Base-by-base conservation (phyloP, 2,113 vertebrate species). In the Panthera leo region DNA sequence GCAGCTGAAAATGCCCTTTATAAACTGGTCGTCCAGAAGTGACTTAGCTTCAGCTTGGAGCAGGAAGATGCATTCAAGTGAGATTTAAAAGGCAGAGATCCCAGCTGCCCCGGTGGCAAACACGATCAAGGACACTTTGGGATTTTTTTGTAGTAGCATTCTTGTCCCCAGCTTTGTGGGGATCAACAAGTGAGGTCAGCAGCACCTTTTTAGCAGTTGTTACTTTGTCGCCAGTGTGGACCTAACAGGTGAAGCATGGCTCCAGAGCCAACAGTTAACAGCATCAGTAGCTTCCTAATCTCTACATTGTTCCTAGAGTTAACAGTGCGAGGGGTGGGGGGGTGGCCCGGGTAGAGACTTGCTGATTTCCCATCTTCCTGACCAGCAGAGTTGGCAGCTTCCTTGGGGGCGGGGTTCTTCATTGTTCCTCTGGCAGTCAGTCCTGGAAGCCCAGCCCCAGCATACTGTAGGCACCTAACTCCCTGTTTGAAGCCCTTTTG, bases 401-500 rank as follows among this genome's bases (percentile, higher is more conserved):
- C 80, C 75, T 51, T 0, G 0, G 25, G 27, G 31, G 36, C 2
- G 6, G 6, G 13, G 21, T 16, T 87, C 76, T 61, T 78, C 79
- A 34, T 70, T 51, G 70, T 75, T 88, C 75, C 65, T 51, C 76
- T 55, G 58, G 42, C 31, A 5, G 39, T 25, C 9, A 58, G 70
- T 63, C 65, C 39, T 12, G 39, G 10, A 68, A 83, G 45, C 29
- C 11, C 34, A 51, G 79, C 29, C 75, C 39, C 21, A 53, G 45
- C 42, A 16, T 42, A 21, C 3, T 51, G 6, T 55, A 48, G 89
- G 27, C 29, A 51, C 70, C 67, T 76, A 85, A 94, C 70, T 97
- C 78, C 70, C 53, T 58, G 79, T 51, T 53, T 34, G 16, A 75
- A 63, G 42, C 5, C 55, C 45, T 85, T 88, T 89, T 97, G 58